Evolutionary conservation across 2,888 invertebrate species (phyloP), one percentile per base, ranked within the genome.

Genomic region (Glyphotaelius pellucidus): DNA sequence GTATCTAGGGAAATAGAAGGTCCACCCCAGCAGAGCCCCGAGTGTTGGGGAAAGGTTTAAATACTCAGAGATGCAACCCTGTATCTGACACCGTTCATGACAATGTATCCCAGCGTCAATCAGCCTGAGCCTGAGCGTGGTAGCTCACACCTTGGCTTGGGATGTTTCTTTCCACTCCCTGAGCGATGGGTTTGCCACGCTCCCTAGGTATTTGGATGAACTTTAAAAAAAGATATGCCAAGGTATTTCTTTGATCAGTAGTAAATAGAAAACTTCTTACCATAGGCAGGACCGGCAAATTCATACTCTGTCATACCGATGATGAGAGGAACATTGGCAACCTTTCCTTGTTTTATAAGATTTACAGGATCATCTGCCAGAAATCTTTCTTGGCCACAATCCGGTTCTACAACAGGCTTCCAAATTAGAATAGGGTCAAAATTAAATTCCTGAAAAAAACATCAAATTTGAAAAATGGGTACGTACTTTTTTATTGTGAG

Each of bases 291-390:
- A 94, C 96, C 96, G 91, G 96, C 97, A 95, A 97, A 97, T 95
- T 98, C 98, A 93, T 97, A 97, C 90, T 96, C 96, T 0, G 97
- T 97, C 94, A 97, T 96, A 91, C 97, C 97, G 93, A 97, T 95
- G 89, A 98, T 96, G 91, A 97, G 95, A 0, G 98, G 98, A 38
- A 98, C 97, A 89, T 96, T 95, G 93, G 96, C 95, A 92, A 97
- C 96, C 81, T 96, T 95, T 1, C 97, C 97, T 91, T 96, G 94
- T 67, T 95, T 95, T 90, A 97, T 96, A 9, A 97, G 95, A 84
- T 96, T 95, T 80, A 96, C 95, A 0, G 98, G 98, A 94, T 97
- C 96, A 25, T 96, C 96, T 0, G 95, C 94, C 25, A 98, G 95
- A 94, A 97, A 98, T 92, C 97, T 95, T 94, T 97, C 97, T 94